These are phyloP conservation scores for Amphiduros pacificus DNA, from an alignment of 2,888 invertebrate species.

Conservation along the genomic window DNA sequence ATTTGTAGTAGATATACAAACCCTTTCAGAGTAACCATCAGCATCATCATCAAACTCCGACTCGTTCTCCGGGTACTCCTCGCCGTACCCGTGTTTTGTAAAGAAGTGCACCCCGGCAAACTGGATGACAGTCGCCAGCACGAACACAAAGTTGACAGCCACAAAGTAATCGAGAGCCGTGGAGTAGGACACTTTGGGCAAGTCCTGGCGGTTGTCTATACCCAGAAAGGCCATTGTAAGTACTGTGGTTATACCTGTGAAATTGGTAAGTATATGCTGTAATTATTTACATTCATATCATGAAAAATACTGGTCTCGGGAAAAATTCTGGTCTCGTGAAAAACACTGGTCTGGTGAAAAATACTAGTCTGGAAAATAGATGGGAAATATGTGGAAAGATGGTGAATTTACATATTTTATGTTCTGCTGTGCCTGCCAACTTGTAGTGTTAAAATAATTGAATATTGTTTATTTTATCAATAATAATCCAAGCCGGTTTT, in stretches of 20 bases:
- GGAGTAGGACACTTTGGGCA: slow-evolving; percentile 83
- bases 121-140: slow-evolving; percentile 84
- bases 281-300: too few relatives aligned
- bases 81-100: slow-evolving; percentile 80
- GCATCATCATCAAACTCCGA: not conserved
- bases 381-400: too few relatives aligned
- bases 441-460: too few relatives aligned
- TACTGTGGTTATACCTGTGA: slow-evolving; percentile 76
- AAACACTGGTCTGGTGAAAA: too few relatives aligned
- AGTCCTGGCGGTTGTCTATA: slow-evolving; percentile 76
- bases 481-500: too few relatives aligned
- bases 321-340: too few relatives aligned
- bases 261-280: not conserved
- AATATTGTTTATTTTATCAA: too few relatives aligned
- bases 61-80: slow-evolving; percentile 45
- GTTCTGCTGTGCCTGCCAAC: too few relatives aligned
- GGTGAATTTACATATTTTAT: too few relatives aligned
- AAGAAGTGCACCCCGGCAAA: slow-evolving; percentile 95
- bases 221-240: slow-evolving; percentile 83
- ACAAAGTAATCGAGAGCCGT: slow-evolving; percentile 84
- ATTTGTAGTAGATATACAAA: not conserved
- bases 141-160: slow-evolving; percentile 72
- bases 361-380: too few relatives aligned
- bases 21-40: not conserved
- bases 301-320: too few relatives aligned